Evolutionary conservation across 2,888 invertebrate species (phyloP).

Genomic region (Rhorus exstirpatorius): DNA sequence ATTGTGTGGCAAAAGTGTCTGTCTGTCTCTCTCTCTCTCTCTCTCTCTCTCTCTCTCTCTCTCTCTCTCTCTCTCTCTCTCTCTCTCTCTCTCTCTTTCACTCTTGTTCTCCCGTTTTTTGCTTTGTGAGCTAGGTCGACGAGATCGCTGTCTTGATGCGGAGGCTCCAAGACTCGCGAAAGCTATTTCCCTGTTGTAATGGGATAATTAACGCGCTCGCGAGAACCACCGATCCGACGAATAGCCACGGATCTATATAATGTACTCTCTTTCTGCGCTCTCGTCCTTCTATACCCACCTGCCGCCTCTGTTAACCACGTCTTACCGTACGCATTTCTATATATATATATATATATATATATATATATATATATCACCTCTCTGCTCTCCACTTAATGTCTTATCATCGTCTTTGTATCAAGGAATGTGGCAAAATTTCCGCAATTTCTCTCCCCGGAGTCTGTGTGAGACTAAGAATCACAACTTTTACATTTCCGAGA

Average conservation of each 20-base stretch:
- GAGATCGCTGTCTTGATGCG: constrained; percentile 69
- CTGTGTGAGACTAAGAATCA: too few relatives aligned
- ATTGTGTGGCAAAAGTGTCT: constrained; percentile 29
- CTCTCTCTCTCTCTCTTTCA: constrained; percentile 24
- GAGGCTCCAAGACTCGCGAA: constrained; percentile 76
- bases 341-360: not conserved
- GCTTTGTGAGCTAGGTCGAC: constrained; percentile 56
- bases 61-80: constrained; percentile 53
- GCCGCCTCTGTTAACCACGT: constrained; percentile 38
- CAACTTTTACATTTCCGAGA: too few relatives aligned
- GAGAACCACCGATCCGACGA: constrained; percentile 80
- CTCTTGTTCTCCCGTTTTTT: constrained; percentile 51
- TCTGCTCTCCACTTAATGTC: constrained; percentile 13
- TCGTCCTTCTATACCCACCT: constrained; percentile 39
- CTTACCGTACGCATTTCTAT: constrained; percentile 36
- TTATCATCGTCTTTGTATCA: constrained; percentile 29
- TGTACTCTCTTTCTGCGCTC: constrained; percentile 58
- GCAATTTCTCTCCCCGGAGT: too few relatives aligned
- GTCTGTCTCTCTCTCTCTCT: constrained; percentile 42
- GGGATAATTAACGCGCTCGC: constrained; percentile 83
- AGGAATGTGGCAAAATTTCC: too few relatives aligned
- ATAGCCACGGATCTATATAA: constrained; percentile 72
- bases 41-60: constrained; percentile 37
- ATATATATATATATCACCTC: constrained; percentile 6
- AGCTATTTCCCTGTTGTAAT: constrained; percentile 83